A percentile compares a stretch with the other conserved stretches of the same genome.
These are phyloP conservation scores for Clarias gariepinus DNA, from an alignment of 2,113 vertebrate species.

Conservation along the genomic window DNA sequence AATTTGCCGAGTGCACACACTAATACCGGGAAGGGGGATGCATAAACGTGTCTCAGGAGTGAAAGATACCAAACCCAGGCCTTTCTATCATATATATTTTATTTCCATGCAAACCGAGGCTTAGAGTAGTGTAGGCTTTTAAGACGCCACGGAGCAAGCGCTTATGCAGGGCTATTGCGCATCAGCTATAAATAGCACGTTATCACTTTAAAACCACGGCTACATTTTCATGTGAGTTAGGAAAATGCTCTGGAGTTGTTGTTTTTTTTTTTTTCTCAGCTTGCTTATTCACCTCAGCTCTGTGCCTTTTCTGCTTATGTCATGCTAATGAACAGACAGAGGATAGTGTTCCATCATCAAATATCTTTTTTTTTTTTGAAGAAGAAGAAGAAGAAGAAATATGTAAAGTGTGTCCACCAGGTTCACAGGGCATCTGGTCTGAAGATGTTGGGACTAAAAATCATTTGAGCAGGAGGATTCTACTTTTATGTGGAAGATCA, in stretches of 20 bases:
- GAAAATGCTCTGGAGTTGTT: constrained; percentile 38
- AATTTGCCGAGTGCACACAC: constrained; percentile 48
- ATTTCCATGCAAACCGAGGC: constrained; percentile 45
- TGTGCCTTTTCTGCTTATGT: constrained; percentile 61
- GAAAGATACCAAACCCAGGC: constrained; percentile 49
- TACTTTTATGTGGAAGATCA: neutral
- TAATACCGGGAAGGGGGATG: constrained; percentile 50
- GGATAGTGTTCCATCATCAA: constrained; percentile 37
- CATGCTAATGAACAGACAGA: constrained; percentile 57
- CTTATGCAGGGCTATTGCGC: constrained; percentile 50
- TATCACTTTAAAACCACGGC: constrained; percentile 41
- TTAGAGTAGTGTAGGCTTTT: constrained; percentile 44
- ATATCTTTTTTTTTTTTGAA: too few relatives aligned
- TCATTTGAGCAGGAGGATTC: too few relatives aligned
- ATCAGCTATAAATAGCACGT: constrained; percentile 49
- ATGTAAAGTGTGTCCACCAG: too few relatives aligned
- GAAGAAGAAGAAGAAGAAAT: too few relatives aligned
- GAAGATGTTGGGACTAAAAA: too few relatives aligned
- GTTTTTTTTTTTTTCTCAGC: constrained; percentile 5
- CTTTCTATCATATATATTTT: constrained; percentile 47
- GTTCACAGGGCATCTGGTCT: too few relatives aligned
- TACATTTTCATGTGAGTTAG: constrained; percentile 14
- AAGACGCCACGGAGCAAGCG: constrained; percentile 55
- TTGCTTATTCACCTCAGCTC: constrained; percentile 49
- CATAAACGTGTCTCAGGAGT: constrained; percentile 55